Evolutionary conservation across 2,888 invertebrate species (phyloP).

Genomic region (Dolichomitus sp.): DNA sequence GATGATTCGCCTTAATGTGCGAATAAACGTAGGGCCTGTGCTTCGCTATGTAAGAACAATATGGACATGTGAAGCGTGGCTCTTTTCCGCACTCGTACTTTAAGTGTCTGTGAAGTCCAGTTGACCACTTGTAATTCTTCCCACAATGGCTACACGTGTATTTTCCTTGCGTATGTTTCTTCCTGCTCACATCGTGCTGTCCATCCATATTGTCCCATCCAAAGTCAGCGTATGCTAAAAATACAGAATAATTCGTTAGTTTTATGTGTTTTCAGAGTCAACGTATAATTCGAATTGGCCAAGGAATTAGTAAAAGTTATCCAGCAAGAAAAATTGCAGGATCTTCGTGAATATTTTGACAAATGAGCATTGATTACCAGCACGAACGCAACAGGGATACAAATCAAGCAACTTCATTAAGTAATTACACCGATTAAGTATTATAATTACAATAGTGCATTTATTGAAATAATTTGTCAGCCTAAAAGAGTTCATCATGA

Average conservation of each 20-base stretch:
- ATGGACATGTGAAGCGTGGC: constrained; percentile 86
- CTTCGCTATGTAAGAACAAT: constrained; percentile 79
- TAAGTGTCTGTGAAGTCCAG: constrained; percentile 58
- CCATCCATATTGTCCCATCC: constrained; percentile 7
- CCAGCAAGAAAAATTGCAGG: neutral
- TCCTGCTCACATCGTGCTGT: neutral
- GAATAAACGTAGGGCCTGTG: constrained; percentile 56
- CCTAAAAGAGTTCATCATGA: neutral
- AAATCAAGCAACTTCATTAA: constrained; percentile 4
- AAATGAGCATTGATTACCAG: neutral
- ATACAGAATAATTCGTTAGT: neutral
- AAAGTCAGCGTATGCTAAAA: neutral
- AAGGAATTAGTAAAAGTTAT: neutral
- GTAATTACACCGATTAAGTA: constrained; percentile 2
- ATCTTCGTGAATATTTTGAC: neutral
- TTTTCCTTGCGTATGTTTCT: constrained; percentile 43
- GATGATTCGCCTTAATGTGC: constrained; percentile 74
- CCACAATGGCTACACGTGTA: constrained; percentile 50
- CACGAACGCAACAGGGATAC: neutral
- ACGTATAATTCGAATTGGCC: neutral
- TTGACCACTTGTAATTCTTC: constrained; percentile 55
- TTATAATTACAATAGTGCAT: neutral
- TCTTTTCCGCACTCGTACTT: constrained; percentile 83
- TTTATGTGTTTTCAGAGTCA: neutral
- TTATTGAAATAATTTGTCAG: constrained; percentile 8